These are phyloP conservation scores for Rhabdomys dilectus DNA, from an alignment of 2,113 vertebrate genomes.

Conservation along the genomic window DNA sequence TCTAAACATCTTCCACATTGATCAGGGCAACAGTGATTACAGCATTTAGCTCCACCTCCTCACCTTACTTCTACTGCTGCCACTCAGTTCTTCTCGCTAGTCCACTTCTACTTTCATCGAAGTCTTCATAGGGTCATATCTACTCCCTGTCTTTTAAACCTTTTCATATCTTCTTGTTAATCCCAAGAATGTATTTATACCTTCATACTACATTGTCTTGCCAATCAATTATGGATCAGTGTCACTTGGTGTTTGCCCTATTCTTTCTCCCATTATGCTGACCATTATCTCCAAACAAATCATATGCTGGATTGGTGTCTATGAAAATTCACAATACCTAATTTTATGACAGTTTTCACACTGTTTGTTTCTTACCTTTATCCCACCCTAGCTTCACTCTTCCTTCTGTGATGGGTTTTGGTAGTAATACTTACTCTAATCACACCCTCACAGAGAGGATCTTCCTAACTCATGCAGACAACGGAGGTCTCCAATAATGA, in stretches of 20 bases:
- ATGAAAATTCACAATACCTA: background rate
- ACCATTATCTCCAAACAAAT: background rate
- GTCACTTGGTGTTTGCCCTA: slow-evolving; percentile 21
- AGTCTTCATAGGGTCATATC: background rate
- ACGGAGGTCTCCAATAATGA: background rate
- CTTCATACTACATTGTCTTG: background rate
- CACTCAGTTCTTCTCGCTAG: background rate
- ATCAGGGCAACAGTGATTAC: background rate
- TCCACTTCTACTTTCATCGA: background rate
- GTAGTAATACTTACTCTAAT: slow-evolving; percentile 10
- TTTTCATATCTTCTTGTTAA: background rate
- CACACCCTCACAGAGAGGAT: background rate
- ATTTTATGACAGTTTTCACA: background rate
- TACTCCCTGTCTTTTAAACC: background rate
- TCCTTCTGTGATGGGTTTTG: background rate
- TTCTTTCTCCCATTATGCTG: background rate
- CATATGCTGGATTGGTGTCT: background rate
- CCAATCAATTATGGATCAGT: background rate
- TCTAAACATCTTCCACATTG: slow-evolving; percentile 18
- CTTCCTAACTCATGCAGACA: background rate
- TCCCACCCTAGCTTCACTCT: background rate
- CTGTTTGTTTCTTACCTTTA: background rate
- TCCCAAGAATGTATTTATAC: background rate
- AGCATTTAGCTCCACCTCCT: background rate
- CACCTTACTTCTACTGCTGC: background rate